These are phyloP conservation scores for Zaprionus lachaisei DNA, from an alignment of 1,140 invertebrate species.

Conservation along the genomic window DNA sequence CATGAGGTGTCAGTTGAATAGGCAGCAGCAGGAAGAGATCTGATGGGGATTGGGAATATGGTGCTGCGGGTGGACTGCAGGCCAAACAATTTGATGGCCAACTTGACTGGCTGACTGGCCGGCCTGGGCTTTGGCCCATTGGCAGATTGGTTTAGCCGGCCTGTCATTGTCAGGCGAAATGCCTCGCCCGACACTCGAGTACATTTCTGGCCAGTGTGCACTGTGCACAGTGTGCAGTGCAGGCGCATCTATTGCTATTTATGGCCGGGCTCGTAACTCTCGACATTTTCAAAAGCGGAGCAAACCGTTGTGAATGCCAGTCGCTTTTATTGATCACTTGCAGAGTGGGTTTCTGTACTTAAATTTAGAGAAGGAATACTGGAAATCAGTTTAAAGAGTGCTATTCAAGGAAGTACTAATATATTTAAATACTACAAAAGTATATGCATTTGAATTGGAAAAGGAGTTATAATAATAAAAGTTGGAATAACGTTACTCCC, in stretches of 20 bases:
- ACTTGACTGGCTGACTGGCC: constrained; percentile 57
- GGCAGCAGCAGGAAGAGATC: constrained; percentile 14
- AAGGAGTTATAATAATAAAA: too few species aligned
- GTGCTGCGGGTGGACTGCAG: constrained; percentile 5
- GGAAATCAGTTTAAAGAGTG: neutral
- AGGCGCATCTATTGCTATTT: constrained; percentile 61
- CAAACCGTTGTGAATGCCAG: neutral
- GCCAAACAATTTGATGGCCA: constrained; percentile 64
- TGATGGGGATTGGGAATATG: neutral
- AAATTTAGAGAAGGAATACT: neutral
- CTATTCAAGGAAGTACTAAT: neutral
- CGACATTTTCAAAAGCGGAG: constrained; percentile 1
- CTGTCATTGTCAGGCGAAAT: constrained; percentile 77
- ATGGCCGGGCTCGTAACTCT: constrained; percentile 38
- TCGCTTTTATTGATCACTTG: constrained; percentile 23
- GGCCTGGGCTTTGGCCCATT: constrained; percentile 36
- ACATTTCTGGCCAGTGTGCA: constrained; percentile 61
- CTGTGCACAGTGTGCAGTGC: constrained; percentile 30
- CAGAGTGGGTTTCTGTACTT: neutral
- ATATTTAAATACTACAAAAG: neutral
- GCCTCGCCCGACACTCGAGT: constrained; percentile 60
- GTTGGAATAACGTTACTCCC: too few species aligned
- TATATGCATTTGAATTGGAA: neutral
- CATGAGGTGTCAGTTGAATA: constrained; percentile 74
- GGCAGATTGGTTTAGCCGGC: constrained; percentile 37